phyloP scores from a whole-genome alignment of 2,113 vertebrate species.

The Oceanites oceanicus region DNA sequence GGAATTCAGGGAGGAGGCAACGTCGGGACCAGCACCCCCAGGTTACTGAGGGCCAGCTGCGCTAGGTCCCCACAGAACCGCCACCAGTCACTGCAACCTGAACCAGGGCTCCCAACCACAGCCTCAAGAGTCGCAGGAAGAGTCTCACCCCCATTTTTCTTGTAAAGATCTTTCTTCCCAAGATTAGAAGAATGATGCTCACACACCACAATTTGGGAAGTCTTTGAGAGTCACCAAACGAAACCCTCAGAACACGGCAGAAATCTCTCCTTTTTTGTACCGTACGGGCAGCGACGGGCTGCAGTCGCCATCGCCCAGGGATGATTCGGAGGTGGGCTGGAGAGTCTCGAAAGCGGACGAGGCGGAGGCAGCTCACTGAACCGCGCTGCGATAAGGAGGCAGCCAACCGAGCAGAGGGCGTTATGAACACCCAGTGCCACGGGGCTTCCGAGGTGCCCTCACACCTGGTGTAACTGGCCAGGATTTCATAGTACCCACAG shows the following conservation, averaged over 20 bases:
- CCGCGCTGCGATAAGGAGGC: background rate
- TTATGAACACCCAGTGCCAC: background rate
- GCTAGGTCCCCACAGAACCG: background rate
- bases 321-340: accelerated
- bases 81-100: no score
- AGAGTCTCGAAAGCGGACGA: accelerated
- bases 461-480: accelerated
- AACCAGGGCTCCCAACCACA: background rate
- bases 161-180: background rate
- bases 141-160: background rate
- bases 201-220: background rate
- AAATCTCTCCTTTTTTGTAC: background rate
- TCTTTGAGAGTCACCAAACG: background rate
- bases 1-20: no score
- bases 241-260: background rate
- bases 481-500: background rate
- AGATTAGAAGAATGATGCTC: background rate
- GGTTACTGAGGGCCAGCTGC: background rate
- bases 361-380: background rate
- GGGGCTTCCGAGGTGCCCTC: background rate
- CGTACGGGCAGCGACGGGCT: accelerated
- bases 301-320: background rate
- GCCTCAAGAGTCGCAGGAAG: accelerated
- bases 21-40: accelerated
- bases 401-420: background rate